Base-by-base conservation (phyloP, 2,888 invertebrate species). In the Meliscaeva auricollis region DNA sequence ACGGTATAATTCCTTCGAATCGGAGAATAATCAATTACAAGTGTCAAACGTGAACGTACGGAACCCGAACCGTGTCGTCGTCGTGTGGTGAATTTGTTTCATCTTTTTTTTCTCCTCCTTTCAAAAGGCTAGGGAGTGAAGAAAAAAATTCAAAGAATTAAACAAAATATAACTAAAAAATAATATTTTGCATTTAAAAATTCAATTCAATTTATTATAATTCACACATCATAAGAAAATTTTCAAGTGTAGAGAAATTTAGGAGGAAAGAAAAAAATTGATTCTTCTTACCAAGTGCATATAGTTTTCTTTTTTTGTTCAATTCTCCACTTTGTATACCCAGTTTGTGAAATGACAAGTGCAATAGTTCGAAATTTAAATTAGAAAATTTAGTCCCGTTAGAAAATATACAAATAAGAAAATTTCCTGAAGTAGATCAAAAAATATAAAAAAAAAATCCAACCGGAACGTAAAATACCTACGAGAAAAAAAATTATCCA, bases 1-100 rank as follows among this genome's bases (percentile, higher is more conserved):
- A 68, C 76, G 73, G 76, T 73, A 85, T 64, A 64, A 46, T 73
- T 73, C 62, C 17, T 66, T 81, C 62, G 66, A 64, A 46, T 46
- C 62, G 30, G 62, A 64, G 85, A 85, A 85, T 85, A 85, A 85
- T 85, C 85, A 85, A 85, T 85, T 85, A 81, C 81, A 85, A 85
- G 85, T 85, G 85, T 85, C 85, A 85, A 85, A 85, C 85, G 85
- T 60, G 84, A 84, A 84, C 84, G 84, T 84, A 84, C 81, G 76
- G 62, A 76, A 64, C 62, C 30, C 46, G 46, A 64, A 4, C 70
- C 64, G 77, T 76, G 44, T 56, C 54, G 48, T 52, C 32, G 30
- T 26, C 32, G 77, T 60, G 80, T 72, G 80, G 66, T 66, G 66
- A 50, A 66, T 66, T 66, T 66, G 15, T 26, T 58, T 74, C 41